Percentiles rank a stretch among this genome's conserved stretches.
Conservation (phyloP, 2,113 vertebrate species). For the Hippocampus comes region DNA sequence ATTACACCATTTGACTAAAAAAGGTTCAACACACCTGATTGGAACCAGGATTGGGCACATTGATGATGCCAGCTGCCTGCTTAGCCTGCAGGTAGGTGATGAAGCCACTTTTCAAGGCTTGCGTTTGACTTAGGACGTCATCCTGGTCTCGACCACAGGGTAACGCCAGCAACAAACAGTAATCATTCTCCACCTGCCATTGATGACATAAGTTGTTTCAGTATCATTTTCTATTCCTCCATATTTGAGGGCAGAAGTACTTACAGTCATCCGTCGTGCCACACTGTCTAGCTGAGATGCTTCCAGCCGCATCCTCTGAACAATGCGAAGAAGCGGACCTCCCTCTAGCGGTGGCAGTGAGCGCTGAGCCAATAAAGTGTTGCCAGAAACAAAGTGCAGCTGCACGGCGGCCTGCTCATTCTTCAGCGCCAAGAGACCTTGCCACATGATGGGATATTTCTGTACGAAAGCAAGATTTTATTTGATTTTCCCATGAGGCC, state of each 20-base stretch:
- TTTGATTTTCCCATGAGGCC: neutral
- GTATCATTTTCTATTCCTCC: neutral
- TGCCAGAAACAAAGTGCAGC: conserved; percentile 95
- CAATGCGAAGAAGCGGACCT: conserved; percentile 88
- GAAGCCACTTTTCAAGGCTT: conserved; percentile 93
- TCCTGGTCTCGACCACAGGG: conserved; percentile 96
- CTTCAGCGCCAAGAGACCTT: conserved; percentile 93
- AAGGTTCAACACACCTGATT: conserved; percentile 80
- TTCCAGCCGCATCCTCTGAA: conserved; percentile 96
- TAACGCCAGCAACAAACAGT: conserved; percentile 92
- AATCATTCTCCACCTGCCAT: conserved; percentile 90
- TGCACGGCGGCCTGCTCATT: conserved; percentile 96
- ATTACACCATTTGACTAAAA: neutral
- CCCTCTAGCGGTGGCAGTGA: conserved; percentile 91
- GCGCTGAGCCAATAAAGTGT: conserved; percentile 88
- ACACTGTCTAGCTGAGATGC: conserved; percentile 92
- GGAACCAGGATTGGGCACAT: conserved; percentile 95
- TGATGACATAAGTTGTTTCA: neutral
- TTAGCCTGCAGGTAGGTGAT: conserved; percentile 98
- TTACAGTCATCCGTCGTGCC: conserved; percentile 91
- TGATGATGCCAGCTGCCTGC: conserved; percentile 97
- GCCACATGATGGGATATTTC: conserved; percentile 99
- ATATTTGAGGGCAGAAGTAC: conserved; percentile 24
- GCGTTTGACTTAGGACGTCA: conserved; percentile 91
- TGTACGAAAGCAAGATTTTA: conserved; percentile 46